Percentiles rank a stretch among this genome's conserved stretches.
Evolutionary conservation across 1,140 invertebrate genomes (phyloP).

Genomic region (Protaetia brevitarsis): DNA sequence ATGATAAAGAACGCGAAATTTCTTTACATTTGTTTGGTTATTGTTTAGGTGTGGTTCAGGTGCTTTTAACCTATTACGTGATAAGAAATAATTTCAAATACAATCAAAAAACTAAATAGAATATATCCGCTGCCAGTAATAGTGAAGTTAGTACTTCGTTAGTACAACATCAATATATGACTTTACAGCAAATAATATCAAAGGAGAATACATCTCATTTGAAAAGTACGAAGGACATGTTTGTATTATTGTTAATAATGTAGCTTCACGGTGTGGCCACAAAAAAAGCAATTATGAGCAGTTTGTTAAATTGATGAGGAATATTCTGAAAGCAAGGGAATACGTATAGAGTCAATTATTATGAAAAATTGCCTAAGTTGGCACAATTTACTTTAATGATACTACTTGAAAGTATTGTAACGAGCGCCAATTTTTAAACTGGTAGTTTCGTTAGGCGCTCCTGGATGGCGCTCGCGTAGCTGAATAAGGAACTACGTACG

Average conservation of each 20-base stretch:
- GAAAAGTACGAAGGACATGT: slow-evolving; percentile 72
- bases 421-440: too few relatives aligned
- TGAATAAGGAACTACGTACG: too few relatives aligned
- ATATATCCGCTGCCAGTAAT: background rate
- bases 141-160: background rate
- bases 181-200: slow-evolving; percentile 71
- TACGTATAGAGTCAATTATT: slow-evolving; percentile 57
- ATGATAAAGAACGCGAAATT: too few relatives aligned
- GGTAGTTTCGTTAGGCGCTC: too few relatives aligned
- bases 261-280: slow-evolving; percentile 81
- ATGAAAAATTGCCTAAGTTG: slow-evolving; percentile 12
- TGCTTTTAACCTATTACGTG: background rate
- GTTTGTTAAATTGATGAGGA: slow-evolving; percentile 68
- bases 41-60: background rate
- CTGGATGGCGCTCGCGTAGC: too few relatives aligned
- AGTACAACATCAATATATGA: slow-evolving; percentile 69
- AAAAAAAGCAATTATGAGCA: slow-evolving; percentile 78
- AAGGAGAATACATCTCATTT: slow-evolving; percentile 68
- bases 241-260: slow-evolving; percentile 79
- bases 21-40: background rate
- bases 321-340: slow-evolving; percentile 61
- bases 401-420: slow-evolving; percentile 15
- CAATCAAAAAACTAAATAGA: background rate
- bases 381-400: background rate
- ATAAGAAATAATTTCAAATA: too few relatives aligned